Evolutionary conservation across 2,888 invertebrate species (phyloP), one percentile per base, ranked within the genome.

Genomic region (Venusia cambrica): DNA sequence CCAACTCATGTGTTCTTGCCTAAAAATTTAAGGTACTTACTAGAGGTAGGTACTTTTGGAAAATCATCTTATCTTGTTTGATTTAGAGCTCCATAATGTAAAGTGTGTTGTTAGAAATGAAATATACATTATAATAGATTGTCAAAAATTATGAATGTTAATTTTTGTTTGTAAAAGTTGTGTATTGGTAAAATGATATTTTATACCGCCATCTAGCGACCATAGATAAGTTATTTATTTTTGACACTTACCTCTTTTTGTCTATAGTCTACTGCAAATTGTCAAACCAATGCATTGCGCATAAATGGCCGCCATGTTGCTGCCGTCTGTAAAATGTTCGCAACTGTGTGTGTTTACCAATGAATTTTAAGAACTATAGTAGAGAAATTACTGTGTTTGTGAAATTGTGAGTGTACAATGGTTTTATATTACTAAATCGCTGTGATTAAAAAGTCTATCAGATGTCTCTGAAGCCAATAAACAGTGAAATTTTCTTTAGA

Each of bases 241-340:
- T 45, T 35, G 7, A 11, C 25, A 51, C 54, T 54, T 52, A 54
- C 45, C 49, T 78, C 76, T 83, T 68, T 67, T 58, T 72, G 67
- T 84, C 79, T 85, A 75, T 83, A 70, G 73, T 77, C 73, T 72
- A 73, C 73, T 78, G 77, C 79, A 78, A 85, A 84, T 83, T 87
- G 87, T 87, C 87, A 87, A n/a, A 87, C 83, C 85, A 87, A 75
- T 87, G 87, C 87, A 87, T 84, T 87, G 87, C 87, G 87, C 87
- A 87, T 87, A 87, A 81, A 87, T 87, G 87, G 87, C 87, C 87
- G 88, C 88, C 88, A 88, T 88, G 87, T 88, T 88, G 85, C 87
- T 85, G 83, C 85, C 81, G 87, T 85, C 87, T 85, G 87, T 83
- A 79, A 83, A 87, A 85, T 87, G 84, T 87, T 87, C 87, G 80